Base-by-base conservation (phyloP, 2,888 invertebrate species). In the Lycophotia porphyrea region DNA sequence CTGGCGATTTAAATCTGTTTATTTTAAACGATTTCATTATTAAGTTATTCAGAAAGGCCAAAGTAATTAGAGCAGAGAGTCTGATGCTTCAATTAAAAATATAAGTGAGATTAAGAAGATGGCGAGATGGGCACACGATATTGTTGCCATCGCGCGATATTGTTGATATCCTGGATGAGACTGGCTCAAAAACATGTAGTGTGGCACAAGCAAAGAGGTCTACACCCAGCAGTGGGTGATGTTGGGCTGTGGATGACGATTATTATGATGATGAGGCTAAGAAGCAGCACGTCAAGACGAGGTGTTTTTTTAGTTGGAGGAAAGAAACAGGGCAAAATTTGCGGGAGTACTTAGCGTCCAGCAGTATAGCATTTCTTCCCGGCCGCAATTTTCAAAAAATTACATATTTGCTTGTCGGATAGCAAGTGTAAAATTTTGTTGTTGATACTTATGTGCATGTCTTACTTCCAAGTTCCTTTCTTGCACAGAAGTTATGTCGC, bases 21-120 rank as follows among this genome's bases (percentile, higher is more conserved):
- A 55, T 24, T 3, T 31, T 49, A n/a, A 66, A 24, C 3, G 34
- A 39, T 34, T 73, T 61, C 15, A 61, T 78, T n/a, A 52, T 21
- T 55, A 63, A n/a, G 24, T 11, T 36, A 21, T 44, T 15, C 63
- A n/a, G 21, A 13, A 8, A 8, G 39, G n/a, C 2, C 7, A 2
- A 47, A 31, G 4, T 69, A 39, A 77, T 64, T 9, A 47, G 39
- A 64, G 44, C n/a, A 64, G 64, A 36, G 9, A 44, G 36, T 58
- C 52, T 18, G n/a, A 52, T 7, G 27, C 7, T n/a, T 44, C 24
- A 18, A 52, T 24, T 52, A 18, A 42, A 27, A 64, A 74, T 63
- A 15, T 39, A 8, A 31, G 8, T 18, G 15, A 55, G 55, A 15
- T 18, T 15, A 27, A 58, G 18, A 58, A 31, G 7, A 7, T 18